Evolutionary conservation across 2,888 invertebrate species (phyloP), one percentile per base, ranked within the genome.

Genomic region (Eumerus sabulonum): DNA sequence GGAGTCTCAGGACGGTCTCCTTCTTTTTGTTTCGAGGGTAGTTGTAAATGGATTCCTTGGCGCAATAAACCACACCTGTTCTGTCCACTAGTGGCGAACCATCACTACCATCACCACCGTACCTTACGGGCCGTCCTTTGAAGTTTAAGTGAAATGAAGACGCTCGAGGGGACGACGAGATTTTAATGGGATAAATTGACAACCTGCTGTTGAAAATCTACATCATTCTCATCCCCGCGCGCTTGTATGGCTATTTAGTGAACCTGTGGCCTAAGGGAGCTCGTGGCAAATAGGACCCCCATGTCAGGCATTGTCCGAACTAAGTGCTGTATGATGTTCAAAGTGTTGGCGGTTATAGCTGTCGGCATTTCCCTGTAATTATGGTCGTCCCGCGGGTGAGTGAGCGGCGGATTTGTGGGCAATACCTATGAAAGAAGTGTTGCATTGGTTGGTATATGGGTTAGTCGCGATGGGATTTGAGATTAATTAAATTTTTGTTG

Each of bases 181-280:
- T 68, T 73, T 77, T 74, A 74, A 79, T 74, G 79, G 79, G 74
- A 79, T 79, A 79, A 74, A 79, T 79, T 79, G 79, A 74, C 79
- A 79, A 74, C 63, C 74, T 79, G 79, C 74, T 74, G 68, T 70
- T 62, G 64, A 40, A 70, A 70, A 56, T 47, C 18, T 50, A n/a
- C n/a, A n/a, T 27, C 19, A 14, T 36, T 53, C 14, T 57, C 38
- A 44, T 14, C 57, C 40, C 18, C n/a, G 1, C 19, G 63, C 1
- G 18, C 45, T 11, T 50, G 54, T 16, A 36, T 47, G 42, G 54
- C 12, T n/a, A 44, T 56, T 42, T 66, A 17, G 12, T 48, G 17
- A 18, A 35, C 17, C 35, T 19, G 27, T 42, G 42, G 12, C 19
- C 27, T 27, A 4, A 27, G 7, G 27, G 27, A 27, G 3, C 2